Percentiles rank a stretch among this genome's conserved stretches.
Conservation (phyloP, 2,888 invertebrate species). For the Labia minor region DNA sequence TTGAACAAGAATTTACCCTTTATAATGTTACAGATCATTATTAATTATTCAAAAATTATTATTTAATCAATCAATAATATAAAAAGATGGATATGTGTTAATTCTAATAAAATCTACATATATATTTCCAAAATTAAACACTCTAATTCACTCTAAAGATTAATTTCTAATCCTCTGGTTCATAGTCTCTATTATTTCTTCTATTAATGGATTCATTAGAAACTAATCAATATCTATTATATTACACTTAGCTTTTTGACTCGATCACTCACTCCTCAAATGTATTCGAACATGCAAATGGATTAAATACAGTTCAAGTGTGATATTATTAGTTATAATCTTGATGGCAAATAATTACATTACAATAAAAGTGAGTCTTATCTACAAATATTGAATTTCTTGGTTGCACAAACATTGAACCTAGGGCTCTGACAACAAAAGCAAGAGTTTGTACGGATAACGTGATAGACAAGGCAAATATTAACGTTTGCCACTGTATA, state of each 20-base stretch:
- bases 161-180: no score
- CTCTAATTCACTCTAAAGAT: no score
- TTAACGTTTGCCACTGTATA: constrained; percentile 13
- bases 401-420: constrained; percentile 13
- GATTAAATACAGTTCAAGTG: constrained; percentile 7
- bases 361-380: constrained; percentile 13
- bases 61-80: no score
- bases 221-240: background rate
- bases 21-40: no score
- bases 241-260: background rate
- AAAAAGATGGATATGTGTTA: no score
- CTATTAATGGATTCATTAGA: background rate
- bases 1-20: no score
- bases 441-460: constrained; percentile 13
- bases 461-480: constrained; percentile 7
- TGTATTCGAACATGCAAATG: constrained; percentile 4
- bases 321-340: constrained; percentile 13
- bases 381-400: constrained; percentile 13
- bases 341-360: constrained; percentile 7
- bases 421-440: constrained; percentile 13
- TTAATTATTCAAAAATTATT: no score
- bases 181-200: no score
- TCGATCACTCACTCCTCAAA: background rate
- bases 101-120: no score
- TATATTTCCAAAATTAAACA: no score